Base-by-base conservation (phyloP, 1,140 invertebrate species). In the Ridgeia piscesae region DNA sequence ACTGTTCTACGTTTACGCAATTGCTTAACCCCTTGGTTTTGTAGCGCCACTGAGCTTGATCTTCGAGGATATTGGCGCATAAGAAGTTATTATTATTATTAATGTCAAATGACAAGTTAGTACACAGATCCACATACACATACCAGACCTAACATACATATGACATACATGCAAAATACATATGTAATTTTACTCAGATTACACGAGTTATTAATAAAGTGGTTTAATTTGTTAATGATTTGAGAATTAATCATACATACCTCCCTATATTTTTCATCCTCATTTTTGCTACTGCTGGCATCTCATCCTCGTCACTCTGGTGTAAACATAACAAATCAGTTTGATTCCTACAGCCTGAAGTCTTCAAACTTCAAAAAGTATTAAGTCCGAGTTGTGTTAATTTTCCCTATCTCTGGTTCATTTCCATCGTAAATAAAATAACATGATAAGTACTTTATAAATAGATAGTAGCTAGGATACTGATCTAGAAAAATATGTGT, bases 261-360 rank as follows among this genome's bases (percentile, higher is more conserved):
- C 89, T 34, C 17, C 89, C 89, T 35, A 90, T 90, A 90, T 90
- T 90, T 35, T 42, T 34, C 89, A 90, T 90, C 21, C 89, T 34
- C 89, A 90, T 90, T 42, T 90, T 90, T 17, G 89, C 89, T 4
- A 35, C 89, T 27, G 35, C 34, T 35, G 89, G 89, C 89, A 90
- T 90, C 31, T 90, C 89, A 34, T 90, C 89, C 21, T 90, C 89
- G 11, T 90, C 89, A 90, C 89, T 90, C 89, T 90, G 6, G 21
- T 17, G 31, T 90, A 90, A 90, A 90, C 21, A 90, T 17, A 90
- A 90, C 58, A 77, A 31, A 77, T 77, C 6, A 77, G 11, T 31
- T 77, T 17, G 58, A 77, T 77, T 77, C 6, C 17, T 4, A 31
- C 58, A n/a, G n/a, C n/a, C n/a, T 77, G 27, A 77, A 77, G 42